Base-by-base conservation (phyloP, 2,113 vertebrate genomes). In the Aramus guarauna region DNA sequence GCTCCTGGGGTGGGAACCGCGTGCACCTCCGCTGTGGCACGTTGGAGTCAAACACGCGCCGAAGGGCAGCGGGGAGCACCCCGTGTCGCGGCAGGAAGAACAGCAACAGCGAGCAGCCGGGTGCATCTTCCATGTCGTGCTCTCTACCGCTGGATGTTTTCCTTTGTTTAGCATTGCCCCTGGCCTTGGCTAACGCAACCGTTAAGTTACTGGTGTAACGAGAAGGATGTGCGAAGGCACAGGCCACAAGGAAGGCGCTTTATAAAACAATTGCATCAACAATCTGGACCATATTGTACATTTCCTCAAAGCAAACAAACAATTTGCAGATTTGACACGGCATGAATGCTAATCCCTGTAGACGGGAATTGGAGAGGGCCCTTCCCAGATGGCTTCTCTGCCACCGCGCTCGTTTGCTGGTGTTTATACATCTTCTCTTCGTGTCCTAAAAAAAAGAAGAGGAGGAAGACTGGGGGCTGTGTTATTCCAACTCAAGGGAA, bases 371-470 rank as follows among this genome's bases (percentile, higher is more conserved):
- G 69, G 15, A 55, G 45, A 58, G 17, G 45, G 22, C 72, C 45
- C 59, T 58, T 59, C 77, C 80, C 60, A 39, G 34, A n/a, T 13
- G 71, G 30, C 9, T 50, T 11, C 83, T 41, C 52, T 71, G 56
- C 53, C 58, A 6, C 59, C 3, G 9, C 9, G 2, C 16, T n/a
- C 27, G 0, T 41, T 9, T 48, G 63, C 77, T 50, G 48, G 4
- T 56, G n/a, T 30, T 78, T 16, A 1, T 55, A 29, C 60, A 6
- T 1, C 73, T 47, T 27, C 30, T 58, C 55, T 55, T 11, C 11
- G 41, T 22, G 58, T 9, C 75, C 15, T 41, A 6, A 15, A 14
- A 56, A 12, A 56, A 36, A 15, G 47, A 69, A 41, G 30, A 67
- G n/a, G 26, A 68, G 32, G 68, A 76, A 53, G 53, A 37, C 67